phyloP scores from a whole-genome alignment of 1,140 invertebrate genomes.

The Potamilus streckersoni region DNA sequence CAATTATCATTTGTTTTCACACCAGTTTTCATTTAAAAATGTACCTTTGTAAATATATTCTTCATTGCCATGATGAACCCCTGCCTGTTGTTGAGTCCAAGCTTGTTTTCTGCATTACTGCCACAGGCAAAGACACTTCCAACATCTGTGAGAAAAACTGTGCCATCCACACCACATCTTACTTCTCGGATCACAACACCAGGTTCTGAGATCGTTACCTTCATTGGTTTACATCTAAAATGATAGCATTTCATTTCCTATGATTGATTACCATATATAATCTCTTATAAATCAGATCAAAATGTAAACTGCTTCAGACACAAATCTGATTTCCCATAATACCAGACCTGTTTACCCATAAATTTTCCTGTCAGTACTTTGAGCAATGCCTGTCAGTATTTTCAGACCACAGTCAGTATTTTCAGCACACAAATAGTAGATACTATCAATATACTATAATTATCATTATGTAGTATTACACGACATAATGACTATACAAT shows the following conservation, averaged over 20 bases:
- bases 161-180: conserved; percentile 76
- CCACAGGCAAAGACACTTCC: conserved; percentile 78
- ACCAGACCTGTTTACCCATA: too few species aligned
- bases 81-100: conserved; percentile 74
- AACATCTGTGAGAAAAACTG: conserved; percentile 75
- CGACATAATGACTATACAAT: too few species aligned
- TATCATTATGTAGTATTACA: too few species aligned
- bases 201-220: conserved; percentile 69
- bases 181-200: conserved; percentile 70
- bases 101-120: conserved; percentile 77
- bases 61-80: conserved; percentile 71
- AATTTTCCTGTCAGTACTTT: too few species aligned
- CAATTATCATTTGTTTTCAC: too few species aligned
- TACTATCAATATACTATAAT: too few species aligned
- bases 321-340: too few species aligned
- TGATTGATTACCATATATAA: neutral
- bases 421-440: too few species aligned
- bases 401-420: too few species aligned
- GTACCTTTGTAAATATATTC: conserved; percentile 66
- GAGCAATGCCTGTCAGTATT: too few species aligned
- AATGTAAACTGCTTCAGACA: too few species aligned
- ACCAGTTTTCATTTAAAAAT: neutral
- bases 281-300: too few species aligned
- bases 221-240: conserved; percentile 69
- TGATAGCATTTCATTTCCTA: neutral